Evolutionary conservation across 2,113 vertebrate species (phyloP).

Genomic region (Leptocoma aspasia): DNA sequence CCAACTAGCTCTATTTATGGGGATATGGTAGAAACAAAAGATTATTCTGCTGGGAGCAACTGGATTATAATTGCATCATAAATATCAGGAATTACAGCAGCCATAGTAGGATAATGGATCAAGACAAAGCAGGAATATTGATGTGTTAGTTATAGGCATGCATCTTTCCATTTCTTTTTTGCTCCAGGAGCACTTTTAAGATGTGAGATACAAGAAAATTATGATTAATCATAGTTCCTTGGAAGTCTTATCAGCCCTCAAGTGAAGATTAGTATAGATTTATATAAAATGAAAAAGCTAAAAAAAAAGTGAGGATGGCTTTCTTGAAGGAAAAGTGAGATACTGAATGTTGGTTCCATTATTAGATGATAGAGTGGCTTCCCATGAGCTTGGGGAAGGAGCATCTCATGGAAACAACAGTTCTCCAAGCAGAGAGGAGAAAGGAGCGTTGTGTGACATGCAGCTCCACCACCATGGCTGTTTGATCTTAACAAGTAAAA

Average conservation of each 20-base stretch:
- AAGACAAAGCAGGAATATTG: neutral
- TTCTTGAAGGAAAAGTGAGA: neutral
- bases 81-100: neutral
- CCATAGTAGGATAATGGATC: neutral
- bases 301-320: accelerated
- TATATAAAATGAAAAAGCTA: neutral
- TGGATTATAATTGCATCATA: neutral
- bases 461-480: accelerated
- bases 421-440: neutral
- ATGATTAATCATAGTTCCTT: neutral
- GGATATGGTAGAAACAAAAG: neutral
- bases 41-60: neutral
- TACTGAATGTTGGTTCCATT: neutral
- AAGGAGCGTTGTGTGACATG: neutral
- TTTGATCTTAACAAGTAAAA: neutral
- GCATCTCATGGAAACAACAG: neutral
- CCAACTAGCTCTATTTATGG: neutral
- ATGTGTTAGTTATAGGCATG: neutral
- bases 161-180: neutral
- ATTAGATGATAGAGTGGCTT: neutral
- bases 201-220: neutral
- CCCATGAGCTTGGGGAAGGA: neutral
- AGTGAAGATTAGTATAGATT: neutral
- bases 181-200: neutral
- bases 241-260: neutral